Conservation (phyloP, 2,113 vertebrate genomes). For the Sinocyclocheilus anshuiensis region DNA sequence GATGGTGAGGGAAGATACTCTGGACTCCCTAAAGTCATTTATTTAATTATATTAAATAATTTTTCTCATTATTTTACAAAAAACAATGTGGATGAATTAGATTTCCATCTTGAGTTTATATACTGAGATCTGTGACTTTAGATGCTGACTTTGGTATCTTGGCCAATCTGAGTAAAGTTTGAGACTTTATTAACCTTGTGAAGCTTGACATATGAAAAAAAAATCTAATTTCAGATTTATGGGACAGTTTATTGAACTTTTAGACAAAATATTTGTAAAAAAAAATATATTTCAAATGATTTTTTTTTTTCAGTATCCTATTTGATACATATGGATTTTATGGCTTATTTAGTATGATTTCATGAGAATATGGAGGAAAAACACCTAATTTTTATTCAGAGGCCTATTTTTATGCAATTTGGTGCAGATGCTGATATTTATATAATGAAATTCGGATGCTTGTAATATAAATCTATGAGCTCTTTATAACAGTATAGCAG, state of each 20-base stretch:
- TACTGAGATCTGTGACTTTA: not conserved
- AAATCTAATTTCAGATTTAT: not conserved
- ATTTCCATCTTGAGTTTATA: not conserved
- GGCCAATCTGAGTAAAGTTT: not conserved
- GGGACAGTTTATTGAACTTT: not conserved
- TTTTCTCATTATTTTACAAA: not conserved
- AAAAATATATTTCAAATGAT: not conserved
- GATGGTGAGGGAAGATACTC: constrained; percentile 24
- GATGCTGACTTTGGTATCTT: not conserved
- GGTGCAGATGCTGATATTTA: not conserved
- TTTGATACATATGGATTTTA: not conserved
- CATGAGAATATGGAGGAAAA: not conserved
- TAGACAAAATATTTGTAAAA: not conserved
- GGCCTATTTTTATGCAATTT: not conserved
- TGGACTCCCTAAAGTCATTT: not conserved
- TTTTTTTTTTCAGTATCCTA: no score
- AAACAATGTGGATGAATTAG: not conserved
- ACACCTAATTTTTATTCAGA: not conserved
- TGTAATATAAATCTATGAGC: not conserved
- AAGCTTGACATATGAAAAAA: not conserved
- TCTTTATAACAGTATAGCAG: not conserved
- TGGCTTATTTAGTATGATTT: not conserved
- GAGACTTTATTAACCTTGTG: not conserved
- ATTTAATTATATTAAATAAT: not conserved
- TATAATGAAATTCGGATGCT: not conserved